Evolutionary conservation across 2,888 invertebrate genomes (phyloP), one percentile per base, ranked within the genome.

Genomic region (Macroteleia sp.): DNA sequence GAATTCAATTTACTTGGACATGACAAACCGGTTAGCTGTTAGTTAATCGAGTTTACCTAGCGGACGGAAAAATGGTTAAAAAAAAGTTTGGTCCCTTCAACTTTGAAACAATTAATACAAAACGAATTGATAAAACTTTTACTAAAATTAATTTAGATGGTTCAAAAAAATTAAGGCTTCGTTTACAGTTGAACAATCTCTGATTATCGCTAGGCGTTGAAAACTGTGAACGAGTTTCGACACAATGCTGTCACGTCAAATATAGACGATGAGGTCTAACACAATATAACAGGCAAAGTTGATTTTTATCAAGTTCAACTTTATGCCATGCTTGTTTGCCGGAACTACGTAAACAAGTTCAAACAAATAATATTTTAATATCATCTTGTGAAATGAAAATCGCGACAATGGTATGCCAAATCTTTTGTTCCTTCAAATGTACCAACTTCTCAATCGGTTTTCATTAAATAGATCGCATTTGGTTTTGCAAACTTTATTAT

Each of bases 1-100:
- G 39, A 70, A 77, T 77, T 77, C 69, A 70, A 77, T 77, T 77
- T 70, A 32, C 52, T 52, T 16, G 70, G 57, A 77, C 70, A 77
- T 41, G 70, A 54, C 70, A 77, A 77, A 77, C 76, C 70, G 52
- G 70, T 70, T 77, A 57, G 59, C 34, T 4, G 50, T 64, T 61
- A 42, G 66, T 50, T 77, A 61, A 66, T 48, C 50, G 41, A 64
- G 52, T 59, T 76, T 70, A 16, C 17, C 50, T n/a, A 32, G 22
- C 39, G 17, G 17, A 9, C 44, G 50, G 48, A 50, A 64, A 76
- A 25, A 52, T 61, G 20, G 17, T 17, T 39, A 46, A 52, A 50
- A 59, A 74, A 50, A 2, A 14, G 25, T 8, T 19, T n/a, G 6
- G 9, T 39, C 4, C 6, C 8, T 14, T 2, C 62, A 44, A 64